Evolutionary conservation across 2,888 invertebrate species (phyloP), one percentile per base, ranked within the genome.

Genomic region (Tortrix viridana): DNA sequence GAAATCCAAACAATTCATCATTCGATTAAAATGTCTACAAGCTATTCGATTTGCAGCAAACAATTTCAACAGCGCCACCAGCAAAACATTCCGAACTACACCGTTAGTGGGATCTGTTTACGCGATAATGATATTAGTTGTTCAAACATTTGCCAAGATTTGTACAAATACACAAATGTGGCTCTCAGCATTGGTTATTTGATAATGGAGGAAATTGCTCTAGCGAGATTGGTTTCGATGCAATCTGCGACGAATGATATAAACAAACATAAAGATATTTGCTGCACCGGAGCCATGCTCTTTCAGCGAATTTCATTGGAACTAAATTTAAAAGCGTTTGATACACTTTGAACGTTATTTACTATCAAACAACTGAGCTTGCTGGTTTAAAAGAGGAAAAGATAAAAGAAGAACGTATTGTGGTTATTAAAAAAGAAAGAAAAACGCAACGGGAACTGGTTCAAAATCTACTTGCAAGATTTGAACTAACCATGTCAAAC

Each of bases 41-140:
- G n/a, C 50, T n/a, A 62, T 56, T 44, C 49, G 49, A 55, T 55
- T 60, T 48, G n/a, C 12, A 44, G 41, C 22, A 38, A 44, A 52
- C 50, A 50, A 46, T 56, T 46, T 46, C n/a, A 57, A 62, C 50
- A 57, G 19, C 46, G 50, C 52, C 56, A 52, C 56, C 49, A 44
- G 50, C 52, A 41, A 56, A 62, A 62, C 52, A 52, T 52, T 46
- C 46, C 46, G 20, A 57, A 57, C 62, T 62, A 56, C 52, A 50
- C 32, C 47, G 19, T 61, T 57, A 63, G 55, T 68, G 63, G 67
- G 74, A 75, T 72, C 68, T 78, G 75, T 81, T 79, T 77, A 73
- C 67, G 43, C 70, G 67, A 77, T 76, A 81, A 80, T 79, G 74
- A 75, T 77, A 79, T 81, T 80, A 79, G 73, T 72, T 73, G 71